phyloP scores from a whole-genome alignment of 2,797 vertebrate species.

The Graptemys geographica region DNA sequence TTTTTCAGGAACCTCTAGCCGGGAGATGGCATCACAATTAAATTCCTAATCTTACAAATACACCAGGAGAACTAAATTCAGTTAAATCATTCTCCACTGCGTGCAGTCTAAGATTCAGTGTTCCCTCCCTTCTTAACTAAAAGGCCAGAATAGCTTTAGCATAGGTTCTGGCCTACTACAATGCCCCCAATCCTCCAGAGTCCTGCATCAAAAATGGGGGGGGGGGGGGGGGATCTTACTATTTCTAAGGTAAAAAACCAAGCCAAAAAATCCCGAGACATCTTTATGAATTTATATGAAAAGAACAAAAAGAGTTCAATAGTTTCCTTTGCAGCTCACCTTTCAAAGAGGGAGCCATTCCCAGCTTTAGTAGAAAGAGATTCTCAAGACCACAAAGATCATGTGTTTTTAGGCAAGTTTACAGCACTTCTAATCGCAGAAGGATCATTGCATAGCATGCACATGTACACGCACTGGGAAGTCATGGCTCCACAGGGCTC shows the following conservation, averaged over 20 bases:
- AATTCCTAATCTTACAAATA: slow-evolving; percentile 65
- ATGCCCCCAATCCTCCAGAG: neutral
- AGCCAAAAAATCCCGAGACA: no score
- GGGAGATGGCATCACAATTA: slow-evolving; percentile 50
- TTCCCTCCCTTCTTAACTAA: slow-evolving; percentile 1
- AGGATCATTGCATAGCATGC: neutral
- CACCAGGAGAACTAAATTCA: slow-evolving; percentile 62
- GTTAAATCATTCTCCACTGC: slow-evolving; percentile 43
- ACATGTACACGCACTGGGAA: neutral
- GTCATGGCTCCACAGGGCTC: neutral
- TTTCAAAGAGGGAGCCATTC: neutral
- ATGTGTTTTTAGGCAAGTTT: neutral
- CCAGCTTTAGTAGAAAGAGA: neutral
- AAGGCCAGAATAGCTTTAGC: neutral
- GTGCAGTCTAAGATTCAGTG: neutral
- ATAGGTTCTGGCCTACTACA: neutral
- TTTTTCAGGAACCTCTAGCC: slow-evolving; percentile 60
- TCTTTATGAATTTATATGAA: no score
- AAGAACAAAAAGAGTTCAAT: neutral
- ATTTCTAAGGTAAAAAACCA: slow-evolving; percentile 14
- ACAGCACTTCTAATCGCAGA: neutral
- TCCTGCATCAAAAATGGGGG: neutral
- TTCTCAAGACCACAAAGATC: neutral
- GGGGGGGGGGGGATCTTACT: neutral
- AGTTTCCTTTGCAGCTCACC: neutral